Conservation (phyloP, 2,797 vertebrate species). For the Girardinus metallicus region DNA sequence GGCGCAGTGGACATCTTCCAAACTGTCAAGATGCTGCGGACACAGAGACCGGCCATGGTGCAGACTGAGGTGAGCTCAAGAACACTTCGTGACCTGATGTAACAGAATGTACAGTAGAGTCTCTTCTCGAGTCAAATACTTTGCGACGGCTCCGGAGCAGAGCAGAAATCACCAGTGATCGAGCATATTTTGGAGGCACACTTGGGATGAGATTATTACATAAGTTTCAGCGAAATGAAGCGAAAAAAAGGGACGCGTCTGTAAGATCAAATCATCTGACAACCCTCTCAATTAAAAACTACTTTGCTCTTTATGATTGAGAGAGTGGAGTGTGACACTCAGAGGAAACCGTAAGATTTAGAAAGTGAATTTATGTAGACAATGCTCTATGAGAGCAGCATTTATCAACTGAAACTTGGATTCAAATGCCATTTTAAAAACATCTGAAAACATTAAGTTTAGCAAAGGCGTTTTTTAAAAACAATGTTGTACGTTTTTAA, state of each 20-base stretch:
- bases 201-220: neutral
- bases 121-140: neutral
- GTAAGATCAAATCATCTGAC: neutral
- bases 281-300: neutral
- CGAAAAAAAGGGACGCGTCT: neutral
- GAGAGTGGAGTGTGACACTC: neutral
- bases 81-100: neutral
- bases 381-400: neutral
- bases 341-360: neutral
- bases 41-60: slow-evolving; percentile 97
- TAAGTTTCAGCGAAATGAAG: neutral
- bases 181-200: neutral
- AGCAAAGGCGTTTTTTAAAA: neutral
- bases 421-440: neutral
- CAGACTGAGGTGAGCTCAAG: slow-evolving; percentile 90
- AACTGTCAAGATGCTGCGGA: slow-evolving; percentile 99
- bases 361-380: neutral
- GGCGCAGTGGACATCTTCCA: slow-evolving; percentile 99
- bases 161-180: neutral
- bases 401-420: neutral
- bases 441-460: neutral
- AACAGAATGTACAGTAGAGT: neutral
- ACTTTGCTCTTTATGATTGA: neutral
- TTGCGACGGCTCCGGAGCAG: neutral
- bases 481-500: neutral